Evolutionary conservation across 2,797 vertebrate species (phyloP), one percentile per base, ranked within the genome.

Genomic region (Trematomus bernacchii): DNA sequence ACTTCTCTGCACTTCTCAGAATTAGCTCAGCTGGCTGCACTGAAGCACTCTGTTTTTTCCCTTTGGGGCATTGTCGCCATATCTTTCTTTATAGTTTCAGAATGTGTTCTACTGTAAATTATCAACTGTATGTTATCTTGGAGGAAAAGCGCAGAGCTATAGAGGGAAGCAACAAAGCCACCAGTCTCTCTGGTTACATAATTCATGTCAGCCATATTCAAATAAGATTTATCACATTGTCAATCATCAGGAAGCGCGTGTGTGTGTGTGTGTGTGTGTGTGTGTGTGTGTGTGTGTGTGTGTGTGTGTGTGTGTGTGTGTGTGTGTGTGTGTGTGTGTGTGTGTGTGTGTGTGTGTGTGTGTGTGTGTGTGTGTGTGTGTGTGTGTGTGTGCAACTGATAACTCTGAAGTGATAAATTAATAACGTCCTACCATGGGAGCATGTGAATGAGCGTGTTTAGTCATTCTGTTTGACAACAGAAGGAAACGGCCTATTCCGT

Each of bases 401-500:
- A 90, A 92, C 90, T 91, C 88, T 89, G 89, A 91, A 93, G 90
- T 92, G 87, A 95, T 95, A 94, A 94, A 95, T 96, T 94, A 94
- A 91, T 95, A 94, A 95, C 87, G 77, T 69, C 57, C 82, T 91
- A 90, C 89, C 91, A 91, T 88, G 94, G 94, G 93, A 94, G 91
- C 89, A 88, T 94, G 92, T 93, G 93, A 94, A 94, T 92, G 93
- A 94, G 89, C 86, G 53, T 94, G 93, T 94, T 95, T 95, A 95
- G 92, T 94, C 91, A 95, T 95, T 96, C 95, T 94, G 93, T 96
- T 95, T 96, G 94, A 96, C 94, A 95, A 95, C 93, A 94, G 90
- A 95, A 94, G 93, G 91, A 94, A 93, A 91, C 79, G 80, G 89
- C 83, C 89, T 89, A 93, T 94, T 93, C 94, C 92, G 59, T 84